A percentile compares a stretch with the other conserved stretches of the same genome.
phyloP scores from a whole-genome alignment of 1,140 invertebrate species.

The Venturia canescens region DNA sequence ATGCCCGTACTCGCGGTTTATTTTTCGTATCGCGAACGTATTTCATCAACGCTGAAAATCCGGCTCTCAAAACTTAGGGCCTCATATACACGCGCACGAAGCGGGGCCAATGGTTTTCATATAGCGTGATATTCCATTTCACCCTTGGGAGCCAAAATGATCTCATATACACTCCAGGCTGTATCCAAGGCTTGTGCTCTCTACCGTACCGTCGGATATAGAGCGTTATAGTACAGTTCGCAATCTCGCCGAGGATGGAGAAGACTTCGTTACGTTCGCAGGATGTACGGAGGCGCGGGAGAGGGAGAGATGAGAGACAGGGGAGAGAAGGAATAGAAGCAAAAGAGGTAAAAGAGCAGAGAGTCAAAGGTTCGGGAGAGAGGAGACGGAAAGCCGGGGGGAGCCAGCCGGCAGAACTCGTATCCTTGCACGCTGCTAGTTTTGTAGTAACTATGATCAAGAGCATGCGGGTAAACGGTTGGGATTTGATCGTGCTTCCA shows the following conservation, averaged over 20 bases:
- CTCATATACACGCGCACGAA: no score
- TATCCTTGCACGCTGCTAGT: background rate
- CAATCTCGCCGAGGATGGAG: slow-evolving; percentile 37
- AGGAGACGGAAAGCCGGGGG: slow-evolving; percentile 15
- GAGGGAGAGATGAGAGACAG: background rate
- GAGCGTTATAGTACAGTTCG: slow-evolving; percentile 32
- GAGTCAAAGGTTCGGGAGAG: background rate
- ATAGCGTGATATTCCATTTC: slow-evolving; percentile 20
- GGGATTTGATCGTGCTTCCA: background rate
- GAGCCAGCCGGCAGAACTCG: background rate
- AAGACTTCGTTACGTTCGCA: slow-evolving; percentile 37
- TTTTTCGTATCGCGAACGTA: slow-evolving; percentile 4
- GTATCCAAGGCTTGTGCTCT: background rate
- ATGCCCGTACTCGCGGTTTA: no score
- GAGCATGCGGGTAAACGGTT: background rate
- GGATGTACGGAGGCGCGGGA: background rate
- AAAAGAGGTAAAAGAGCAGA: background rate
- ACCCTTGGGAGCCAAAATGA: slow-evolving; percentile 22
- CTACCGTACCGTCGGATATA: slow-evolving; percentile 32
- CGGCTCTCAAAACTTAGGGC: slow-evolving; percentile 36
- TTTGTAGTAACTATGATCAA: background rate
- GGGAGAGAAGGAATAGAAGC: background rate
- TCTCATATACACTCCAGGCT: slow-evolving; percentile 20
- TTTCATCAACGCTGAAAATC: slow-evolving; percentile 35
- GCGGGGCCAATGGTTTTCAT: slow-evolving; percentile 17